These are phyloP conservation scores for Lottia gigantea DNA, from an alignment of 2,888 invertebrate species.

Conservation along the genomic window DNA sequence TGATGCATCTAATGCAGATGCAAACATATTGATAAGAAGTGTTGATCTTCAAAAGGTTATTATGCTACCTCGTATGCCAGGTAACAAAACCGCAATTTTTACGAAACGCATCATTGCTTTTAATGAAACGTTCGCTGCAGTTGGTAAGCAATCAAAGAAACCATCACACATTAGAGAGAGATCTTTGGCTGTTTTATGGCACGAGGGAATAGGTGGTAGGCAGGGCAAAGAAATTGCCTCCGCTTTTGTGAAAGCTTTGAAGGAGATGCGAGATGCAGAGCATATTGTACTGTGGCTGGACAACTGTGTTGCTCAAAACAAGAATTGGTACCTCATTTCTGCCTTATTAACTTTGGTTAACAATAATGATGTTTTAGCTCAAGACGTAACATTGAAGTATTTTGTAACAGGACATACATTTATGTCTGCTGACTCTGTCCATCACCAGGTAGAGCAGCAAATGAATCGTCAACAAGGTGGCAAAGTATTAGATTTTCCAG, in stretches of 20 bases:
- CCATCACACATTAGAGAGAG: too few relatives aligned
- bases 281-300: not conserved
- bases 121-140: not conserved
- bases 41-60: too few relatives aligned
- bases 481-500: slow-evolving; percentile 19
- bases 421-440: slow-evolving; percentile 17
- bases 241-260: not conserved
- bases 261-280: not conserved
- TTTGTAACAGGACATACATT: slow-evolving; percentile 15
- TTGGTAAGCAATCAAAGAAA: not conserved
- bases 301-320: too few relatives aligned
- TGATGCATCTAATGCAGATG: too few relatives aligned
- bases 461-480: not conserved
- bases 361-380: not conserved
- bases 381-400: slow-evolving; percentile 13
- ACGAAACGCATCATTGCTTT: not conserved
- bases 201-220: not conserved
- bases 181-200: not conserved
- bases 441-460: slow-evolving; percentile 14
- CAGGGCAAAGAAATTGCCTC: not conserved
- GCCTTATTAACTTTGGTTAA: slow-evolving; percentile 9
- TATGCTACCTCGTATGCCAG: too few relatives aligned
- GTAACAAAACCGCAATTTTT: too few relatives aligned
- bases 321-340: slow-evolving; percentile 7
- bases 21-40: too few relatives aligned